Conservation (phyloP, 2,113 vertebrate species). For the Brachirus orientalis region DNA sequence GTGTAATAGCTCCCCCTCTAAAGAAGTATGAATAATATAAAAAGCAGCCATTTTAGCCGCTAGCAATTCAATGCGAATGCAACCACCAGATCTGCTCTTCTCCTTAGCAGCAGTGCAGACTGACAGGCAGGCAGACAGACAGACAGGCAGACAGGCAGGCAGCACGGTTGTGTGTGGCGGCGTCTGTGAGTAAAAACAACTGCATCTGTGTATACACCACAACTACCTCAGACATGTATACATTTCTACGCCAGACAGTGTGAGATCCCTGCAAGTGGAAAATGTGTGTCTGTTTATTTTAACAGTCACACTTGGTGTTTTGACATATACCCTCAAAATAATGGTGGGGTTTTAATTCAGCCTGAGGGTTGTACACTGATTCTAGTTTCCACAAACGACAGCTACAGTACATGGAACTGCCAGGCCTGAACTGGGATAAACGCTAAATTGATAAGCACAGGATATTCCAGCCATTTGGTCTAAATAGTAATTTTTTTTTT, state of each 20-base stretch:
- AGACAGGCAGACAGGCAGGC: slow-evolving; percentile 25
- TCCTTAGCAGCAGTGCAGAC: neutral
- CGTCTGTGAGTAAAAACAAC: slow-evolving; percentile 59
- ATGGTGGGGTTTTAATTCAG: slow-evolving; percentile 44
- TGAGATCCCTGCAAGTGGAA: slow-evolving; percentile 71
- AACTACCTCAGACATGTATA: slow-evolving; percentile 59
- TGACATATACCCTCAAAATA: slow-evolving; percentile 54
- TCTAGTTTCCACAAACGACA: slow-evolving; percentile 58
- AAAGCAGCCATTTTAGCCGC: neutral
- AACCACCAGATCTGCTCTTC: neutral
- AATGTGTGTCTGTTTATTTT: slow-evolving; percentile 74
- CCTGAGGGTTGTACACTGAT: slow-evolving; percentile 27
- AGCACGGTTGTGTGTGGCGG: slow-evolving; percentile 36
- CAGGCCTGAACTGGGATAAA: slow-evolving; percentile 15
- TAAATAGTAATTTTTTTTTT: slow-evolving; percentile 20
- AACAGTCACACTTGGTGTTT: slow-evolving; percentile 61
- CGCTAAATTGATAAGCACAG: slow-evolving; percentile 8
- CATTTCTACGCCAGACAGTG: slow-evolving; percentile 55
- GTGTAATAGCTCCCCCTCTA: neutral
- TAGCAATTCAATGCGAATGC: slow-evolving; percentile 17
- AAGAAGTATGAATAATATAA: slow-evolving; percentile 3
- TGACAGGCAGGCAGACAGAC: too few species aligned
- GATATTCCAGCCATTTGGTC: slow-evolving; percentile 14
- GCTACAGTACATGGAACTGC: too few species aligned
- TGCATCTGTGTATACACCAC: slow-evolving; percentile 64